Percentiles rank a stretch among this genome's conserved stretches.
Evolutionary conservation across 2,888 invertebrate genomes (phyloP).

Genomic region (Apotomis betuletana): DNA sequence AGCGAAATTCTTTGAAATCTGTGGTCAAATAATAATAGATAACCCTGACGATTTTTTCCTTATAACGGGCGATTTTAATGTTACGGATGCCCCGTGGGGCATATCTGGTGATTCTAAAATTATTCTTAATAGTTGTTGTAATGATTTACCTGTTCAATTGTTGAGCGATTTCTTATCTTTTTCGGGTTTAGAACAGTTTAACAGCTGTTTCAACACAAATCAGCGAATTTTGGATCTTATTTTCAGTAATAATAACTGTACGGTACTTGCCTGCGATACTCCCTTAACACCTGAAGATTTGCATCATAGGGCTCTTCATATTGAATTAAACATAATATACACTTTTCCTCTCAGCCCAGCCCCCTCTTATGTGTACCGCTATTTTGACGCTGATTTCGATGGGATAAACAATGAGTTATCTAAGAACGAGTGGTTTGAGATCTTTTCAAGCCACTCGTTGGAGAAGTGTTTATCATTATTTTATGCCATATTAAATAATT

Average conservation of each 20-base stretch:
- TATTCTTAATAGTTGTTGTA: neutral
- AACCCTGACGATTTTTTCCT: neutral
- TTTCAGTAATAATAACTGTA: neutral
- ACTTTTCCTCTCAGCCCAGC: neutral
- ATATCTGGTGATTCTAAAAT: too few relatives aligned
- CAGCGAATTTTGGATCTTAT: neutral
- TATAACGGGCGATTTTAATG: constrained; percentile 1
- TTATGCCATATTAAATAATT: neutral
- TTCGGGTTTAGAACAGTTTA: neutral
- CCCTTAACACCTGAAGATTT: neutral
- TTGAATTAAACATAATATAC: neutral
- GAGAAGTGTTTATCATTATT: neutral
- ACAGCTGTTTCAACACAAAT: neutral
- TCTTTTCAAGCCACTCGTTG: neutral
- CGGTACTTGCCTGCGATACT: neutral
- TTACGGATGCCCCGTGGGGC: neutral
- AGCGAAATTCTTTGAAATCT: neutral
- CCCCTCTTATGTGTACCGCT: neutral
- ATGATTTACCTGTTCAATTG: neutral
- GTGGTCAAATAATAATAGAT: neutral
- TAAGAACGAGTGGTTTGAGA: neutral
- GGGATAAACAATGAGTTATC: constrained; percentile 1
- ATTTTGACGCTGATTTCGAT: neutral
- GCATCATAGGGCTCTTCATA: neutral
- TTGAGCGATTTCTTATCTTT: neutral